A percentile compares a stretch with the other conserved stretches of the same genome.
These are phyloP conservation scores for Gymnothorax javanicus DNA, from an alignment of 2,797 vertebrate species.

Conservation along the genomic window DNA sequence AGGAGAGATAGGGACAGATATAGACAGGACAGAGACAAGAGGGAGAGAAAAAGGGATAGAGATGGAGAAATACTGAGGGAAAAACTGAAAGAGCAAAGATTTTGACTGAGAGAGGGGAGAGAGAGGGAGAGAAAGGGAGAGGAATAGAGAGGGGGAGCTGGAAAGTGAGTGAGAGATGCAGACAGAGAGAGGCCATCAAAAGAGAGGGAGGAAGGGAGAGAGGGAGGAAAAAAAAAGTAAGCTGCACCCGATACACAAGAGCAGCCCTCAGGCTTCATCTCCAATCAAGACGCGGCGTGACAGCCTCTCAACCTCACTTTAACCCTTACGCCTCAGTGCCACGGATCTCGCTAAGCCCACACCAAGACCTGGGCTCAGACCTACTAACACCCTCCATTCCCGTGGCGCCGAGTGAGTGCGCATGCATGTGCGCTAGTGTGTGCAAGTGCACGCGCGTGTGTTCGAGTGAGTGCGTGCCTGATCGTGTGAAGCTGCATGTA, in stretches of 20 bases:
- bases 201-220: constrained; percentile 37
- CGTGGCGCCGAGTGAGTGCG: constrained; percentile 24
- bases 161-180: constrained; percentile 42
- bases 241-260: constrained; percentile 51
- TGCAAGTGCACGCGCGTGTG: constrained; percentile 14
- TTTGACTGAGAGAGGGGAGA: constrained; percentile 41
- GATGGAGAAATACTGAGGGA: constrained; percentile 24
- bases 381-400: constrained; percentile 51
- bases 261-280: constrained; percentile 66
- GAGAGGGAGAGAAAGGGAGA: constrained; percentile 45
- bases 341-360: constrained; percentile 59
- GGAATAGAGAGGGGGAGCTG: constrained; percentile 44
- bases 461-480: no score
- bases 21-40: constrained; percentile 43
- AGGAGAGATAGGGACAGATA: constrained; percentile 37
- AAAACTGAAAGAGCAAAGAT: constrained; percentile 38
- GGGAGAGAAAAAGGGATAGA: constrained; percentile 42
- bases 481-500: not conserved
- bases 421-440: not conserved
- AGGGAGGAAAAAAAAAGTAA: constrained; percentile 38
- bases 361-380: constrained; percentile 40
- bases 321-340: constrained; percentile 59
- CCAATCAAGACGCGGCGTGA: constrained; percentile 62
- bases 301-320: constrained; percentile 61
- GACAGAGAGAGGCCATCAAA: constrained; percentile 17